Percentiles rank a stretch among this genome's conserved stretches.
Evolutionary conservation across 2,113 vertebrate genomes (phyloP).

Genomic region (Petrocephalus zakoni): DNA sequence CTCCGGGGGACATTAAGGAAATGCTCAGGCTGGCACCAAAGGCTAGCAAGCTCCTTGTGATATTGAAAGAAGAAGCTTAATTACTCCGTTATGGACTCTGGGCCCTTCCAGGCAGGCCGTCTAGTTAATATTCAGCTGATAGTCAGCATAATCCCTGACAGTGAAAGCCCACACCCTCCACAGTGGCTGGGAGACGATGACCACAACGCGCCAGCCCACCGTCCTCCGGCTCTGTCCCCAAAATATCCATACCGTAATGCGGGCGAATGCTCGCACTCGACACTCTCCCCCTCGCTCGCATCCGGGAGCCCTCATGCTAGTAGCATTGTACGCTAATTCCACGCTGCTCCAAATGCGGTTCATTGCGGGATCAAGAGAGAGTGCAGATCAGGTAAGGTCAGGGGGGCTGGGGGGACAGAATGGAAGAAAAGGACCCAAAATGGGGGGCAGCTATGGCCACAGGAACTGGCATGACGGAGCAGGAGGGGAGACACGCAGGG

Average conservation of each 20-base stretch:
- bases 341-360: neutral
- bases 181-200: neutral
- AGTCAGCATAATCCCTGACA: conserved; percentile 6
- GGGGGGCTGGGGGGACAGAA: neutral
- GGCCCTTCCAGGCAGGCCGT: neutral
- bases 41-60: neutral
- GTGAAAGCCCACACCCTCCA: neutral
- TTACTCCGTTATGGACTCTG: neutral
- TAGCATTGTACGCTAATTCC: neutral
- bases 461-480: neutral
- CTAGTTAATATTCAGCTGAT: conserved; percentile 5
- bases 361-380: neutral
- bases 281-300: neutral
- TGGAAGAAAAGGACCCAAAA: neutral
- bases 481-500: neutral
- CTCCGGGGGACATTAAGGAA: neutral
- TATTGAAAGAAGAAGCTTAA: conserved; percentile 7
- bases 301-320: neutral
- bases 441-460: neutral
- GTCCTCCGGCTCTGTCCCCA: neutral
- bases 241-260: neutral
- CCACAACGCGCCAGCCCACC: too few species aligned
- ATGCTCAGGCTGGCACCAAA: neutral
- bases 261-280: neutral
- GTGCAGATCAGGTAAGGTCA: neutral